Base-by-base conservation (phyloP, 2,113 vertebrate genomes). In the Brachypteracias leptosomus region DNA sequence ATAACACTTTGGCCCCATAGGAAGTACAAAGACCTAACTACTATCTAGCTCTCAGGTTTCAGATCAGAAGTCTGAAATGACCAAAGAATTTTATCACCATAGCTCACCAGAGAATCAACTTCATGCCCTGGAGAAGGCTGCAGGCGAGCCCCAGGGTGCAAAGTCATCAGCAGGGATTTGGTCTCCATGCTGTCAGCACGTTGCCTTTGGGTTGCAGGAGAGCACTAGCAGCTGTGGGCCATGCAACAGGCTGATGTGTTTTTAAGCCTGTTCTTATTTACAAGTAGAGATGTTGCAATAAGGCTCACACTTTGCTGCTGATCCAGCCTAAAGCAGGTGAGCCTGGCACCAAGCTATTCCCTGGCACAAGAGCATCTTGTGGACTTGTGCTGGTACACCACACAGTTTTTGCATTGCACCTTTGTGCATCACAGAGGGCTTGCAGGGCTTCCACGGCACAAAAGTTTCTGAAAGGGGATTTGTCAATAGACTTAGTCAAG, bases 151-250 rank as follows among this genome's bases (percentile, higher is more conserved):
- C 6, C 19, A 22, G 16, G n/a, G 10, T 52, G 7, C n/a, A 29
- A 62, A 82, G 38, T 9, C 20, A 65, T 19, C 17, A 20, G 33
- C 11, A 59, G 25, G 13, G 21, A 75, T 47, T 16, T 9, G n/a
- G 20, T 25, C 24, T 38, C 0, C 0, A 77, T 28, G 31, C 31
- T 21, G 8, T 13, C 3, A 1, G 28, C 29, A 19, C 63, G 7
- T 20, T 5, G 6, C 65, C 57, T 66, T 29, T 4, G 6, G 54
- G 29, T 73, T 51, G 40, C 29, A 63, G 49, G 25, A 49, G 7
- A 83, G 47, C 2, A 3, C 25, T 40, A 46, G 35, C 15, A 52
- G 49, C 26, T 61, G 20, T 2, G 18, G 40, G 25, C 13, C 36
- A 52, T 38, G 33, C 38, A 76, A 57, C 20, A 65, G n/a, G 29